Evolutionary conservation across 1,140 invertebrate species (phyloP).

Genomic region (Dermatophagoides farinae): DNA sequence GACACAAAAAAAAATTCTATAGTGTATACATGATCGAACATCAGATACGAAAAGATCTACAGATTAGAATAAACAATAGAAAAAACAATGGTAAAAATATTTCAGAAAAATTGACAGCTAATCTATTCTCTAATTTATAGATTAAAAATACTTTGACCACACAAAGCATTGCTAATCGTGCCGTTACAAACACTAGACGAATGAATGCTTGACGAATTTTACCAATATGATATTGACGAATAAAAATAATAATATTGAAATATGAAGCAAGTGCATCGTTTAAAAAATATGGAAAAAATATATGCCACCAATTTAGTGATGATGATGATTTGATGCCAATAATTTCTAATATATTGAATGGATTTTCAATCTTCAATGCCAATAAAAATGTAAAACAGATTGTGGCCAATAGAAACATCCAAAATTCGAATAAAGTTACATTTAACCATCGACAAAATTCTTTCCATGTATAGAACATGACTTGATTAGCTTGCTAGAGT

Average conservation of each 20-base stretch:
- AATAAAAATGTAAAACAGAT: conserved; percentile 61
- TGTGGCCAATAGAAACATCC: conserved; percentile 60
- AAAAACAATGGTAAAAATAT: conserved; percentile 74
- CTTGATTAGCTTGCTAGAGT: background rate
- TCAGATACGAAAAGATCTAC: conserved; percentile 51
- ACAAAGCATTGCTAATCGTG: conserved; percentile 60
- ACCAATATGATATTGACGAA: conserved; percentile 64
- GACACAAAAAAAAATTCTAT: too few species aligned
- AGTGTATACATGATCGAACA: too few species aligned
- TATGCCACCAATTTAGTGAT: conserved; percentile 35
- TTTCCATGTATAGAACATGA: conserved; percentile 66
- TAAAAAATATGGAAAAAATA: conserved; percentile 72
- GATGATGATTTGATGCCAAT: conserved; percentile 22
- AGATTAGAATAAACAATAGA: conserved; percentile 62
- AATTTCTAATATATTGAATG: background rate
- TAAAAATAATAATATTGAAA: conserved; percentile 79
- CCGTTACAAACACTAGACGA: conserved; percentile 61
- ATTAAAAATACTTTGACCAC: conserved; percentile 80
- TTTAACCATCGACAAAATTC: conserved; percentile 82
- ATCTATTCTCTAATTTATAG: conserved; percentile 57
- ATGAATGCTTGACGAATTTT: conserved; percentile 39
- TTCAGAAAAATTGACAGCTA: conserved; percentile 65
- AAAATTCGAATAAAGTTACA: conserved; percentile 77
- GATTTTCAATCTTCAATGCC: conserved; percentile 36
- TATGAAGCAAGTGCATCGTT: conserved; percentile 78